A percentile compares a stretch with the other conserved stretches of the same genome.
Evolutionary conservation across 2,888 invertebrate species (phyloP).

Genomic region (Odontothrips loti): DNA sequence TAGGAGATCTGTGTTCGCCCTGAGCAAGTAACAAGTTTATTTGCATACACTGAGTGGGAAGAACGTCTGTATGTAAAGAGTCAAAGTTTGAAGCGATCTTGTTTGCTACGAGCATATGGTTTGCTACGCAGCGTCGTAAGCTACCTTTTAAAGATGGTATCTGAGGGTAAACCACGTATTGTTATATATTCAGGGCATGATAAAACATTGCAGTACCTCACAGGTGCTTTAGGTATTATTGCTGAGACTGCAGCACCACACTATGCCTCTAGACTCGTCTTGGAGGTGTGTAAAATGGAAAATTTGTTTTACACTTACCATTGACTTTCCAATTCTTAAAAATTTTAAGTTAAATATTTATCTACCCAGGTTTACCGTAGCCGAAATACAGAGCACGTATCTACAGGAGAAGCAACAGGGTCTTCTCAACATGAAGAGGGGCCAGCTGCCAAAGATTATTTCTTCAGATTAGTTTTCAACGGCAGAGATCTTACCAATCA

Average conservation of each 20-base stretch:
- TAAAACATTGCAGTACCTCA: conserved; percentile 78
- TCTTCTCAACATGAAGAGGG: conserved; percentile 35
- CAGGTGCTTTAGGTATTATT: conserved; percentile 72
- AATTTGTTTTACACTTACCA: not conserved
- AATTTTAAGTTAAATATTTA: not conserved
- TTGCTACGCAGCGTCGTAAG: conserved; percentile 75
- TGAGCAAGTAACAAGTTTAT: conserved; percentile 70
- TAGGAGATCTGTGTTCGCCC: conserved; percentile 57
- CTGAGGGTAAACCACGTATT: conserved; percentile 67
- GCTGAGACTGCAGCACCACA: conserved; percentile 62
- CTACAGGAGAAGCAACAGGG: conserved; percentile 33
- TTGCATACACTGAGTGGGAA: conserved; percentile 80
- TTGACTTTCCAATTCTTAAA: not conserved
- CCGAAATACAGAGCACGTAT: conserved; percentile 29
- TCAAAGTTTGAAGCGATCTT: conserved; percentile 58
- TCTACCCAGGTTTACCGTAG: not conserved
- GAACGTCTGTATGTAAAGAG: conserved; percentile 61
- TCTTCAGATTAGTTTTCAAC: conserved; percentile 78
- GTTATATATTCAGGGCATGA: conserved; percentile 89
- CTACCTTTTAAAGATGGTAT: conserved; percentile 75
- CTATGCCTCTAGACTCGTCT: conserved; percentile 80
- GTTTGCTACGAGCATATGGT: conserved; percentile 74
- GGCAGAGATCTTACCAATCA: conserved; percentile 78
- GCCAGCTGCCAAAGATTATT: conserved; percentile 62
- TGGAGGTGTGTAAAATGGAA: conserved; percentile 68